phyloP scores from a whole-genome alignment of 2,113 vertebrate genomes.

The Crotalus tigris region DNA sequence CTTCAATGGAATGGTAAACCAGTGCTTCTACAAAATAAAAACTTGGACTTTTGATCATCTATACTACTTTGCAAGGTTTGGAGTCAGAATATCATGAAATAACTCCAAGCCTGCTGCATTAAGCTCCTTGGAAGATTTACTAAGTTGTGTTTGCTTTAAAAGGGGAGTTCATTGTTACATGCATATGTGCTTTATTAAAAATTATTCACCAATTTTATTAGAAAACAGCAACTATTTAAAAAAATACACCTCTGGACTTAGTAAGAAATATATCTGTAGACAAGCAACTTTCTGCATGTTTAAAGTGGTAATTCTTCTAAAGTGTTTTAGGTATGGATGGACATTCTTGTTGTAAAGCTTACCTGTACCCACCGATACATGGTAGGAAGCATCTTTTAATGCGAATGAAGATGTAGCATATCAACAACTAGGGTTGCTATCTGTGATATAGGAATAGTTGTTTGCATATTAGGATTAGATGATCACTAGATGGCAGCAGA shows the following conservation, averaged over 20 bases:
- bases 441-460: conserved; percentile 51
- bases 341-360: background rate
- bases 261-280: conserved; percentile 3
- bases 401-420: conserved; percentile 41
- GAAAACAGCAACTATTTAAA: conserved; percentile 81
- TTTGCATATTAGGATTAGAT: conserved; percentile 5
- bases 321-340: background rate
- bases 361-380: background rate
- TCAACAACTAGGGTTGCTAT: conserved; percentile 30
- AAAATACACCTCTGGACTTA: conserved; percentile 40
- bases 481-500: background rate
- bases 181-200: conserved; percentile 33
- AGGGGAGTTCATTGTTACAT: background rate
- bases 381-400: background rate
- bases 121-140: background rate
- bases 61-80: background rate
- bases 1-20: background rate
- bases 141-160: background rate
- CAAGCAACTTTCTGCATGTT: conserved; percentile 28
- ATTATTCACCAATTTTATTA: conserved; percentile 55
- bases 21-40: background rate
- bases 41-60: background rate
- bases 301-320: background rate
- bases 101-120: background rate
- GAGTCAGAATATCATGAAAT: no score